Evolutionary conservation across 2,113 vertebrate species (phyloP).

Genomic region (Saccopteryx leptura): DNA sequence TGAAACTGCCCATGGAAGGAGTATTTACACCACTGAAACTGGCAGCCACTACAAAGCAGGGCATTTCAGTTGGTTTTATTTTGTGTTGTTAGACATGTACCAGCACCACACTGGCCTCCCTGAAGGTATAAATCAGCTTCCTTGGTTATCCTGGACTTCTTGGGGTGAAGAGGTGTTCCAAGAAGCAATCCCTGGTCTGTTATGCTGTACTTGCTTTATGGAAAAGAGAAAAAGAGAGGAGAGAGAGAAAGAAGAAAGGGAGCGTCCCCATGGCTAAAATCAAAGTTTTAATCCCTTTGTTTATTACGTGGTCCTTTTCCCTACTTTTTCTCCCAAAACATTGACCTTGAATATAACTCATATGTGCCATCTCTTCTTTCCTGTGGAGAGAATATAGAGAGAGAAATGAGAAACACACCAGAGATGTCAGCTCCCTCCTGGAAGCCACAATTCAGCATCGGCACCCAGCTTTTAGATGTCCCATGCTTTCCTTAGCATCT

Average conservation of each 20-base stretch:
- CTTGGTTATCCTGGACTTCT: neutral
- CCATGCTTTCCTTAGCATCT: neutral
- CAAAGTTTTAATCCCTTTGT: neutral
- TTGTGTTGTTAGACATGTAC: neutral
- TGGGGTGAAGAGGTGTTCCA: neutral
- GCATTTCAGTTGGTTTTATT: neutral
- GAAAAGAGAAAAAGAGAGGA: neutral
- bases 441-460: neutral
- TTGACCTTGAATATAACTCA: conserved; percentile 8
- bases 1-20: neutral
- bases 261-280: neutral
- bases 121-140: neutral
- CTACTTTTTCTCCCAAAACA: neutral
- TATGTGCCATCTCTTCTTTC: neutral
- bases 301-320: neutral
- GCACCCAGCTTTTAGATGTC: neutral
- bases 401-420: neutral
- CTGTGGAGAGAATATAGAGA: neutral
- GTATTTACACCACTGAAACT: neutral
- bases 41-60: neutral
- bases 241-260: neutral
- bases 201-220: neutral
- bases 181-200: no score
- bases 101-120: neutral
- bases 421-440: neutral